A percentile compares a stretch with the other conserved stretches of the same genome.
These are phyloP conservation scores for Calcarius lapponicus DNA, from an alignment of 2,797 vertebrate species.

Conservation along the genomic window DNA sequence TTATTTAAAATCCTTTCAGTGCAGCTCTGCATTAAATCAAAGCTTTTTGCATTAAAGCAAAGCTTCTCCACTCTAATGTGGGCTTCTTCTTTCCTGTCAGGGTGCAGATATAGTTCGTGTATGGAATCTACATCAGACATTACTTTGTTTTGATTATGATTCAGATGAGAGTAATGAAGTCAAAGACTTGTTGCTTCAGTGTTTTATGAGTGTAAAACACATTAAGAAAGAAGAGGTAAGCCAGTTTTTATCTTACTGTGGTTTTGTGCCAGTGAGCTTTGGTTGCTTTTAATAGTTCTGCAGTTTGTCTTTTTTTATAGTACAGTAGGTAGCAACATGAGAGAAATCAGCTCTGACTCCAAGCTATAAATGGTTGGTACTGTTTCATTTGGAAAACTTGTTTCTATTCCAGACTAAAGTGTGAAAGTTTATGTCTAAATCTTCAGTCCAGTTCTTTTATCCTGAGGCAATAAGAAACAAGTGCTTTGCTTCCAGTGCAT, in stretches of 20 bases:
- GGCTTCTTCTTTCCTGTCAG: constrained; percentile 65
- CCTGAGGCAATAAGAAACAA: not conserved
- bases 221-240: constrained; percentile 89
- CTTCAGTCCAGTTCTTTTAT: not conserved
- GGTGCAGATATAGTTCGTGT: constrained; percentile 81
- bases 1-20: not conserved
- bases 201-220: constrained; percentile 81
- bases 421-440: not conserved
- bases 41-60: not conserved
- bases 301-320: not conserved
- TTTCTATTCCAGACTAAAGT: not conserved
- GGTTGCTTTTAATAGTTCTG: not conserved
- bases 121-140: constrained; percentile 83
- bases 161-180: constrained; percentile 85
- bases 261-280: not conserved
- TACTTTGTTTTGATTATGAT: constrained; percentile 85
- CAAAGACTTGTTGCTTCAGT: constrained; percentile 85
- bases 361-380: not conserved
- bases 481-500: not conserved
- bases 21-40: not conserved
- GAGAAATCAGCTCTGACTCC: not conserved
- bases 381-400: not conserved
- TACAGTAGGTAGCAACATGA: not conserved
- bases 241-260: not conserved
- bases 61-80: not conserved